A percentile compares a stretch with the other conserved stretches of the same genome.
Evolutionary conservation across 2,113 vertebrate genomes (phyloP).

Genomic region (Pedionomus torquatus): DNA sequence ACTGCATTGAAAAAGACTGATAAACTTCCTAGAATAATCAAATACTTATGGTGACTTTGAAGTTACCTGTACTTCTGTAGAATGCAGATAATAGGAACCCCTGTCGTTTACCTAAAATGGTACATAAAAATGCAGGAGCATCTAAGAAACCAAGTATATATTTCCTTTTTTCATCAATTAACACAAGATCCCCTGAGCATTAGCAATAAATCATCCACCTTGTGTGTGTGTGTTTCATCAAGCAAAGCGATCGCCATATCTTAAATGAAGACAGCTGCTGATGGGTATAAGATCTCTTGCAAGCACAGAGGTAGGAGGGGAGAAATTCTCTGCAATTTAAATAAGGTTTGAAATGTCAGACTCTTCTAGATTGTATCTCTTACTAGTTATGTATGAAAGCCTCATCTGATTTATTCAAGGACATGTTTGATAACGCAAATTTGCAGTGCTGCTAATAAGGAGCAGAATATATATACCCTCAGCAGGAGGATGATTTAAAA

Average conservation of each 20-base stretch:
- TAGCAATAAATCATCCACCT: neutral
- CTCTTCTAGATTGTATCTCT: neutral
- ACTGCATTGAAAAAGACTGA: neutral
- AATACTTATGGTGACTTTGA: neutral
- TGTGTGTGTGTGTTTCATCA: neutral
- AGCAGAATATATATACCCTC: neutral
- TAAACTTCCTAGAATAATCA: neutral
- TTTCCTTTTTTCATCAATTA: neutral
- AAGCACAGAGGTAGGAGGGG: neutral
- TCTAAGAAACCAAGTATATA: neutral
- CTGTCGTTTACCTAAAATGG: neutral
- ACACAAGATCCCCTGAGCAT: neutral
- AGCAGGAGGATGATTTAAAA: conserved; percentile 1
- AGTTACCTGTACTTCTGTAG: neutral
- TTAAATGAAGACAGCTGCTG: neutral
- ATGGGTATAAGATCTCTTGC: neutral
- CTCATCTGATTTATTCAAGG: conserved; percentile 25
- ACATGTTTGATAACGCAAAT: conserved; percentile 16
- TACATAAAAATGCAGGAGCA: neutral
- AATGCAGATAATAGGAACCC: neutral
- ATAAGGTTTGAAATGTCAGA: conserved; percentile 4
- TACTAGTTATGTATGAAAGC: neutral
- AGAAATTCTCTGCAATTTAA: conserved; percentile 14
- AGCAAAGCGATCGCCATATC: neutral
- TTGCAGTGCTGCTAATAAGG: conserved; percentile 19